Base-by-base conservation (phyloP, 2,888 invertebrate species). In the Dexiosoma caninum region DNA sequence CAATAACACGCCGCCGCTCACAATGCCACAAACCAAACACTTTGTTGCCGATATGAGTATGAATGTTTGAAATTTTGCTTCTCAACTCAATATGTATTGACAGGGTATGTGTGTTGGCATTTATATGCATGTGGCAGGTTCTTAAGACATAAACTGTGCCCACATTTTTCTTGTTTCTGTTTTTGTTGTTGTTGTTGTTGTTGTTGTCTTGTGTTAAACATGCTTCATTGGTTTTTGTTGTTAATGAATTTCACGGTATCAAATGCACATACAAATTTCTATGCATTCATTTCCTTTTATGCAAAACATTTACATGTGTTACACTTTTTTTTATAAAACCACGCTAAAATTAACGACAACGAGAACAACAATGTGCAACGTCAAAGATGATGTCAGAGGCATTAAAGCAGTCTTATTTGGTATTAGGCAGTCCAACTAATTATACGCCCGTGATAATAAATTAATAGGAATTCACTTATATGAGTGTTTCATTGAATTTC, bases 211-310 rank as follows among this genome's bases (percentile, higher is more conserved):
- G 77, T 72, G 51, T 77, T 72, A 62, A 57, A 78, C 30, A 78
- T 71, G 77, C 70, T 71, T 78, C 77, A 71, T 64, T 70, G 70
- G 46, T 32, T 78, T 78, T 64, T 57, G 57, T 51, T 78, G 70
- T 59, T 64, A 70, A 70, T 64, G 57, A 57, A 57, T 78, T 78
- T 78, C 49, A 78, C 64, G 77, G 62, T 64, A 46, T 55, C 23
- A 71, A 80, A 51, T 75, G 62, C 67, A 67, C 51, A 81, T 72
- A 77, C 77, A 67, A n/a, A n/a, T n/a, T n/a, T n/a, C n/a, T n/a
- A 72, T 72, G 57, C 72, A 69, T 69, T 62, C 76, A 69, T 72
- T 76, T 77, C 70, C 69, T 70, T 77, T 77, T 53, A 49, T 70
- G 55, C 64, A 32, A 70, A 77, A 67, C 60, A 76, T 76, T 81